These are phyloP conservation scores for Anabas testudineus DNA, from an alignment of 2,797 vertebrate species.

Conservation along the genomic window DNA sequence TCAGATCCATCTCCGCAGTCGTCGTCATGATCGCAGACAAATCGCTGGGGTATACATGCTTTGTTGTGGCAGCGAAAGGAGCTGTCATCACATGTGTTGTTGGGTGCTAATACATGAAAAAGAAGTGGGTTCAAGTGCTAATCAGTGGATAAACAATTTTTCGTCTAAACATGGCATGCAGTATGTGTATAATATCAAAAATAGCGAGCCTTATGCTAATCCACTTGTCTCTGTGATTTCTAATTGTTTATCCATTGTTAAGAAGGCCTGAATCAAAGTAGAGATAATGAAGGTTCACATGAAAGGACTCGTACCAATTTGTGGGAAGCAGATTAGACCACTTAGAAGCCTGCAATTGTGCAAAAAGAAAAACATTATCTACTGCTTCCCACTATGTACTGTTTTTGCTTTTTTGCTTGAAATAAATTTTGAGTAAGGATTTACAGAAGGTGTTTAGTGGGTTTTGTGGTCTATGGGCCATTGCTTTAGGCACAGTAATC, in stretches of 20 bases:
- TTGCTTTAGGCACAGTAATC: not conserved
- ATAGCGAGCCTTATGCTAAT: conserved; percentile 2
- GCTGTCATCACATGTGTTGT: conserved; percentile 96
- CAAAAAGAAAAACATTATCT: conserved; percentile 25
- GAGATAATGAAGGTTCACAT: not conserved
- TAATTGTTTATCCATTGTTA: conserved; percentile 7
- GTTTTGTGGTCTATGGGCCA: not conserved
- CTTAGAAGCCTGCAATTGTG: conserved; percentile 2
- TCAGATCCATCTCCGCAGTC: conserved; percentile 98
- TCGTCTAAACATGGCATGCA: conserved; percentile 11
- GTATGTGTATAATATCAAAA: conserved; percentile 6
- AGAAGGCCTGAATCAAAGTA: conserved; percentile 24
- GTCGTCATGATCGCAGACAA: conserved; percentile 96
- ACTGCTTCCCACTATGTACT: conserved; percentile 1
- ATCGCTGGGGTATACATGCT: conserved; percentile 93
- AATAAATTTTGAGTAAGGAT: not conserved
- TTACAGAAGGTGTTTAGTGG: not conserved
- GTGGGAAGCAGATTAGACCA: conserved; percentile 7
- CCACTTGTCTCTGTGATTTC: not conserved
- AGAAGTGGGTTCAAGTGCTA: conserved; percentile 26
- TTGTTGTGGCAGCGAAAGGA: conserved; percentile 94
- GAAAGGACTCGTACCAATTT: not conserved
- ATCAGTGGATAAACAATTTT: conserved; percentile 23
- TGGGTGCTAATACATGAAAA: conserved; percentile 87
- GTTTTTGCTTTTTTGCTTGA: not conserved